These are phyloP conservation scores for Sycophila sp. DNA, from an alignment of 1,140 invertebrate genomes.

Conservation along the genomic window DNA sequence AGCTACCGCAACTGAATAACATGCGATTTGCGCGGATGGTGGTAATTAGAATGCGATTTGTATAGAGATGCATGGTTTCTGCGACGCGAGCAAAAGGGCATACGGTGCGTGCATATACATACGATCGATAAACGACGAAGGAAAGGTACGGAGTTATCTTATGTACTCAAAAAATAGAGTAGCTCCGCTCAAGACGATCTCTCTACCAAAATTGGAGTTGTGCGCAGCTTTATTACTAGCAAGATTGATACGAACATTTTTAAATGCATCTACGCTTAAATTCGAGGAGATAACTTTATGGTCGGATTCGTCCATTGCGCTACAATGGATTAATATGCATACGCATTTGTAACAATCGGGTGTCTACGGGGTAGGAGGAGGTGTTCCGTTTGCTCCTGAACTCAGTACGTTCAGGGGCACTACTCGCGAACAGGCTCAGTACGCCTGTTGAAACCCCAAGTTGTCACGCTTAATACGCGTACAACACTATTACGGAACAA, in stretches of 20 bases:
- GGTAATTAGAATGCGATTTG: not conserved
- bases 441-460: no score
- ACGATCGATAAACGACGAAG: not conserved
- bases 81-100: slow-evolving; percentile 2
- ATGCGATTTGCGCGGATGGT: not conserved
- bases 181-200: slow-evolving; percentile 12
- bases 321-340: slow-evolving; percentile 3
- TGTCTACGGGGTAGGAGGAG: no score
- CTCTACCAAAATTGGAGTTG: slow-evolving; percentile 23
- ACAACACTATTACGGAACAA: no score
- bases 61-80: slow-evolving; percentile 24
- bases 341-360: no score
- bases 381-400: no score
- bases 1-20: not conserved
- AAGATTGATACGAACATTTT: not conserved
- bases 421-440: no score
- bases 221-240: slow-evolving; percentile 23
- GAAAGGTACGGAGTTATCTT: no score
- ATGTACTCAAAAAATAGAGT: slow-evolving; percentile 16
- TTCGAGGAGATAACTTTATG: not conserved
- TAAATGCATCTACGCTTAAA: not conserved
- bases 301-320: slow-evolving; percentile 12
- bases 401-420: no score
- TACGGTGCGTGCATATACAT: slow-evolving; percentile 24
- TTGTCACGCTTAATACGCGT: no score